phyloP scores from a whole-genome alignment of 2,797 vertebrate species.

The Limnodromus scolopaceus region DNA sequence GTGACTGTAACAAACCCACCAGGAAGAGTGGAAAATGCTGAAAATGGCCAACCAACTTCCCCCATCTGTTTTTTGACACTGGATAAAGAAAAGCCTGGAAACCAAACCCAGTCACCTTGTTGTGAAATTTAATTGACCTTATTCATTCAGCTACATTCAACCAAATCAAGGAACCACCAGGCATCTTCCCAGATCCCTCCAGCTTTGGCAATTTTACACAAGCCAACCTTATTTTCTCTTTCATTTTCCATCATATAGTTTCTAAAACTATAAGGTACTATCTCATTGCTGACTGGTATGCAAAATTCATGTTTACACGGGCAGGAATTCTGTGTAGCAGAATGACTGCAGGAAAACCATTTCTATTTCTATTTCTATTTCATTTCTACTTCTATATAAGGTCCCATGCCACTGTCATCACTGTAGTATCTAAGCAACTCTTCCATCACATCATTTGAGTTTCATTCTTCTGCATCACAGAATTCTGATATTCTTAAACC shows the following conservation, averaged over 20 bases:
- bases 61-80: background rate
- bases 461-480: background rate
- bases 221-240: background rate
- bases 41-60: background rate
- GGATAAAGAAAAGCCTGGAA: background rate
- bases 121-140: background rate
- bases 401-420: background rate
- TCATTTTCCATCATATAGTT: background rate
- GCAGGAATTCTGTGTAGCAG: background rate
- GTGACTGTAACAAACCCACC: background rate
- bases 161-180: background rate
- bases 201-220: background rate
- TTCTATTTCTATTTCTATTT: background rate
- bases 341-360: background rate
- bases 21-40: background rate
- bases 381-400: background rate
- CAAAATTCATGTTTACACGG: background rate
- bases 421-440: constrained; percentile 34
- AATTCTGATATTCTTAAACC: background rate
- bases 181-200: background rate
- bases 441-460: background rate
- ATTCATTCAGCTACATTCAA: background rate
- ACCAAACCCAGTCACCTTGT: background rate
- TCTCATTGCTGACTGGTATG: background rate
- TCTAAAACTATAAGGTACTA: background rate